Percentiles rank a stretch among this genome's conserved stretches.
These are phyloP conservation scores for Anser brachyrhynchus DNA, from an alignment of 2,113 vertebrate genomes.

Conservation along the genomic window DNA sequence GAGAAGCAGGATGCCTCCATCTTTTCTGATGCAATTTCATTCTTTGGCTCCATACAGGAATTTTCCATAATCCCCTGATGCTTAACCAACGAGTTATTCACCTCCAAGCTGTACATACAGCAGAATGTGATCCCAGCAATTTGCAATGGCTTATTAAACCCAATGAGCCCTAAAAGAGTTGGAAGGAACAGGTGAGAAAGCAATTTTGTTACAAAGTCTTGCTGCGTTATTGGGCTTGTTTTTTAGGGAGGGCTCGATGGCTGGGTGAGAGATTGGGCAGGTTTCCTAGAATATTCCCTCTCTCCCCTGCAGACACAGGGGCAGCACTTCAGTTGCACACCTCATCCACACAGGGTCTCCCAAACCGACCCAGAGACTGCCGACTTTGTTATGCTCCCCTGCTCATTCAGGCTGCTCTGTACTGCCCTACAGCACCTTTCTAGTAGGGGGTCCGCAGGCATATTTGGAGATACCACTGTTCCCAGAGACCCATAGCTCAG, in stretches of 20 bases:
- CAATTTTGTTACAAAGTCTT: background rate
- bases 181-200: background rate
- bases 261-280: background rate
- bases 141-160: background rate
- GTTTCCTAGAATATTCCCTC: background rate
- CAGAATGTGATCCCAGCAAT: background rate
- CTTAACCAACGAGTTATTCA: background rate
- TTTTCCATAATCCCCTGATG: background rate
- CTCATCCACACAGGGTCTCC: background rate
- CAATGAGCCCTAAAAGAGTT: background rate
- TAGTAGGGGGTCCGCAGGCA: background rate
- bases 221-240: background rate
- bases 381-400: background rate
- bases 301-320: background rate
- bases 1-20: background rate
- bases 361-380: background rate
- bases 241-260: background rate
- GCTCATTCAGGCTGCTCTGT: background rate
- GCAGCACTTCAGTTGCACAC: background rate
- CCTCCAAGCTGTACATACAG: background rate
- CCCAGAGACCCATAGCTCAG: background rate
- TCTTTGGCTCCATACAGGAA: background rate
- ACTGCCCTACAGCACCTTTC: background rate
- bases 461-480: background rate
- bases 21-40: background rate